Evolutionary conservation across 2,797 vertebrate genomes (phyloP), one percentile per base, ranked within the genome.

Genomic region (Morus bassanus): DNA sequence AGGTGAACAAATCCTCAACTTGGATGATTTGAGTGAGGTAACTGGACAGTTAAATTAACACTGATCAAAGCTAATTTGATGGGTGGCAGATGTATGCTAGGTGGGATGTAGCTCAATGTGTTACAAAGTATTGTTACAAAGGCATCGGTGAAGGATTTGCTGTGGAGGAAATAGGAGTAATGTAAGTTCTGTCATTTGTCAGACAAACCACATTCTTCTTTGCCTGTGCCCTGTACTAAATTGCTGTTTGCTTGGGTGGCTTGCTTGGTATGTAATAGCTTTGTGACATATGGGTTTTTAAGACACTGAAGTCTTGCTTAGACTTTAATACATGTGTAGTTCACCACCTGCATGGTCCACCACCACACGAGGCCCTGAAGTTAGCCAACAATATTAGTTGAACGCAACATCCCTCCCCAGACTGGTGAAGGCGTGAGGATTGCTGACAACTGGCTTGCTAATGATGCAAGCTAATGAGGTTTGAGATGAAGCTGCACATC

Each of bases 291-390:
- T 2, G 0, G 23, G 31, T 19, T 9, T 57, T n/a, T 53, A 70
- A 57, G 46, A 21, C 11, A 9, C 46, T n/a, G 39, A 51, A 30
- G 24, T 19, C 48, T 46, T 92, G 21, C 48, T 75, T n/a, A 45
- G 39, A 7, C 27, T 70, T 53, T 10, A 56, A 12, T 9, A n/a
- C 30, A 18, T 1, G 0, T 11, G 6, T 51, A 19, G 18, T 33
- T 65, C 46, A 30, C 18, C 54, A 46, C 7, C 27, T 53, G 18
- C 14, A 6, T 61, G 37, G 41, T 63, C 25, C 33, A 25, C 48
- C 23, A 51, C 30, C 11, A 35, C 41, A 25, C 2, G 1, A 72
- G 22, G 64, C 25, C 25, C 23, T 57, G 48, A 27, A 46, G 13
- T 46, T 57, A 35, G 37, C 37, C 35, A 46, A 28, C 24, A 77